Base-by-base conservation (phyloP, 2,888 invertebrate species). In the Monochamus alternatus region DNA sequence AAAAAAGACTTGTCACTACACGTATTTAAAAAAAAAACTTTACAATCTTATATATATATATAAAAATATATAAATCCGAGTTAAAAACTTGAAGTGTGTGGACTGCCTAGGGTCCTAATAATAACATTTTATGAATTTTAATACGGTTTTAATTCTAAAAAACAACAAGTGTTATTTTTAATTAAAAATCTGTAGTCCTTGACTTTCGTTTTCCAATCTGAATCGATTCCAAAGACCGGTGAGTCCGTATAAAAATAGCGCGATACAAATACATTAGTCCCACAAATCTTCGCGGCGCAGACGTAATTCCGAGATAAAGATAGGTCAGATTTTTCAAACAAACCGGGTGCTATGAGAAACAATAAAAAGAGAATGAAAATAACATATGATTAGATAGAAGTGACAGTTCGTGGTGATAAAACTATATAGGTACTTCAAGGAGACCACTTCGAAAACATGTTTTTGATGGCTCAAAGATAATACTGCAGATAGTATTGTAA, bases 291-390 rank as follows among this genome's bases (percentile, higher is more conserved):
- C 38, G 38, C 38, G 5, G 38, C 38, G 5, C 38, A 5, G 38
- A 38, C 38, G 38, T 38, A 38, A 38, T 38, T 8, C 47, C 47
- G 12, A 9, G 47, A 47, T 47, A 47, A 47, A 47, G 47, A 47
- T 47, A 5, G 8, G 47, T 47, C 47, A 47, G 47, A 47, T 47
- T 47, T 47, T 47, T 12, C 8, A 47, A 47, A 8, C 8, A 47
- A 9, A 47, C 8, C 47, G 8, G 8, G 12, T 3, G 12, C 10
- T 8, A 47, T 9, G 8, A 10, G 47, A 43, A 62, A 64, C 30
- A 64, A 64, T 47, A 64, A 64, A 64, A 44, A 64, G 47, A 9
- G 47, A n/a, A 30, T 64, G 64, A 47, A 64, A 47, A 64, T 22
- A 64, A 47, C 64, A 30, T 64, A 22, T 47, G 62, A 43, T 62